phyloP scores from a whole-genome alignment of 2,797 vertebrate species.

The Ictinia mississippiensis region DNA sequence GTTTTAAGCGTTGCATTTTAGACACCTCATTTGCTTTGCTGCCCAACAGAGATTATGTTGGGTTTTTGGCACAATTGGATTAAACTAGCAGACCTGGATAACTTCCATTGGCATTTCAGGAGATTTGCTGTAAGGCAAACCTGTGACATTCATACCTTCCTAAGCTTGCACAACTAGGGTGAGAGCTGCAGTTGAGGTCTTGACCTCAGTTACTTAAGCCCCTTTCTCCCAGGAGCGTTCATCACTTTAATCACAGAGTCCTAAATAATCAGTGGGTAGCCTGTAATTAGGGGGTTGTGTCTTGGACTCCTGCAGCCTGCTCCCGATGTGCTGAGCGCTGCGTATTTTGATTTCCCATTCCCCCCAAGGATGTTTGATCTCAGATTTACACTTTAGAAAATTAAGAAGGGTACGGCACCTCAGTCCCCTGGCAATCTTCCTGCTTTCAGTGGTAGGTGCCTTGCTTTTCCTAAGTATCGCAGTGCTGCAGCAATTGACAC shows the following conservation, averaged over 20 bases:
- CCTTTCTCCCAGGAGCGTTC: slow-evolving; percentile 65
- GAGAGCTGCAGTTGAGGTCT: slow-evolving; percentile 56
- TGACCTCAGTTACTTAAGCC: slow-evolving; percentile 68
- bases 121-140: slow-evolving; percentile 56
- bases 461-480: not conserved
- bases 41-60: slow-evolving; percentile 35
- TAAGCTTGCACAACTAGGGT: not conserved
- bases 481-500: slow-evolving; percentile 37
- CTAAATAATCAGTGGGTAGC: slow-evolving; percentile 69
- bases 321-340: slow-evolving; percentile 51
- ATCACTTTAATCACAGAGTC: slow-evolving; percentile 68
- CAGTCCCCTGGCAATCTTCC: slow-evolving; percentile 49
- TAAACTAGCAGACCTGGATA: slow-evolving; percentile 22
- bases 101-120: slow-evolving; percentile 43
- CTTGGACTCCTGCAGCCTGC: slow-evolving; percentile 61
- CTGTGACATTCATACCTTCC: slow-evolving; percentile 66
- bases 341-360: slow-evolving; percentile 49
- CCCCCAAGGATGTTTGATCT: slow-evolving; percentile 62
- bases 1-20: slow-evolving; percentile 30
- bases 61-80: slow-evolving; percentile 42
- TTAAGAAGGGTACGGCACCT: slow-evolving; percentile 38
- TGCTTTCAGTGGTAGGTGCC: slow-evolving; percentile 53
- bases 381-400: slow-evolving; percentile 58
- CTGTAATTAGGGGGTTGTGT: slow-evolving; percentile 71
- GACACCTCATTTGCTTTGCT: slow-evolving; percentile 56